Conservation (phyloP, 2,113 vertebrate genomes). For the Irena cyanogastra region DNA sequence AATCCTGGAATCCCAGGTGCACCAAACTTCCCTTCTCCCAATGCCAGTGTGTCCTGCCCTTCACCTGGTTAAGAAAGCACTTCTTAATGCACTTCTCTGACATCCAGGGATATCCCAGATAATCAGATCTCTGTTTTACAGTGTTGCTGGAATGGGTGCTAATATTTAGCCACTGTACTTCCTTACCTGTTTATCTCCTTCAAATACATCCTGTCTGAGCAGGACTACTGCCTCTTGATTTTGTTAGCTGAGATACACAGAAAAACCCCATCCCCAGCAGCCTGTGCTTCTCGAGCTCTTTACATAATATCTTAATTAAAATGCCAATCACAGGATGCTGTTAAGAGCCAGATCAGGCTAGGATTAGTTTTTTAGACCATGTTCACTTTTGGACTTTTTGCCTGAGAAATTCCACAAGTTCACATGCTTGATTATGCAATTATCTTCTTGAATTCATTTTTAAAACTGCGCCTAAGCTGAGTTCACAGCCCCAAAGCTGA, state of each 20-base stretch:
- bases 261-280: not conserved
- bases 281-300: not conserved
- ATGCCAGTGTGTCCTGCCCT: not conserved
- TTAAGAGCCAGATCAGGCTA: not conserved
- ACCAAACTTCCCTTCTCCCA: not conserved
- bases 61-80: not conserved
- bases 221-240: not conserved
- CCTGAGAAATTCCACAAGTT: constrained; percentile 40
- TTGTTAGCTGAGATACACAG: not conserved
- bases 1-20: not conserved
- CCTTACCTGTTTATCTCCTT: not conserved
- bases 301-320: constrained; percentile 25
- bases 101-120: not conserved
- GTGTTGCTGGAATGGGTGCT: not conserved
- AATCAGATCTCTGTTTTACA: not conserved
- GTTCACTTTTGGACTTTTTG: constrained; percentile 25
- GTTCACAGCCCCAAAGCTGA: not conserved
- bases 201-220: not conserved
- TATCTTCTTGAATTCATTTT: not conserved
- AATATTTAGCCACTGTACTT: not conserved
- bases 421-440: constrained; percentile 43
- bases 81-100: not conserved
- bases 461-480: not conserved
- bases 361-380: not conserved
- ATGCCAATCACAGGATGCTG: not conserved